These are phyloP conservation scores for Ladona fulva DNA, from an alignment of 1,140 invertebrate species.

Conservation along the genomic window DNA sequence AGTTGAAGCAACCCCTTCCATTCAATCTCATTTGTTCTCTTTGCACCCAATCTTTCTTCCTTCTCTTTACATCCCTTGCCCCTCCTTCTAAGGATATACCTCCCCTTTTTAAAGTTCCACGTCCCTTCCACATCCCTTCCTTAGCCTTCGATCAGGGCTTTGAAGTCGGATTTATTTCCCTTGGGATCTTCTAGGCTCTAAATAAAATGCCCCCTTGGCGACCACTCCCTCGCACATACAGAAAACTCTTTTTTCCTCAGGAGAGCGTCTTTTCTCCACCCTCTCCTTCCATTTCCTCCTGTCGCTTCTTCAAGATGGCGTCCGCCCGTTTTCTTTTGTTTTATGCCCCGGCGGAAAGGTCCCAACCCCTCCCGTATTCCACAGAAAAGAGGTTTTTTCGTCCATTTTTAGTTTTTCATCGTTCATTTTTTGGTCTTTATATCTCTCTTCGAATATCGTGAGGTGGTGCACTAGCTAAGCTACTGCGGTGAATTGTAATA, in stretches of 20 bases:
- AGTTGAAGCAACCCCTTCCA: no score
- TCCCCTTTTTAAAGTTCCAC: background rate
- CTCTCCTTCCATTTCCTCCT: background rate
- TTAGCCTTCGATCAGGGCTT: background rate
- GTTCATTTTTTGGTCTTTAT: no score
- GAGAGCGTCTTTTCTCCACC: background rate
- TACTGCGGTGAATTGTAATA: no score
- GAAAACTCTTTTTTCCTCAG: background rate
- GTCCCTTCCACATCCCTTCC: background rate
- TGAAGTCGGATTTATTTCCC: constrained; percentile 1
- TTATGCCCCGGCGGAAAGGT: background rate
- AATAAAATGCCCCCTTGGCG: background rate
- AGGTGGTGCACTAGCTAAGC: no score
- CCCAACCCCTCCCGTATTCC: background rate
- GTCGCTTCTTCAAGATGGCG: background rate
- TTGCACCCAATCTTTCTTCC: background rate
- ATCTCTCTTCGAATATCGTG: no score
- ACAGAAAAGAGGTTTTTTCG: no score
- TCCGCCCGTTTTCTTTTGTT: background rate
- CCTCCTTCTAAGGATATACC: background rate
- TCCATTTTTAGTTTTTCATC: no score
- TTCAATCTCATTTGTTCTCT: no score
- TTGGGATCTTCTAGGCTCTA: background rate
- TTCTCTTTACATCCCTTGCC: background rate
- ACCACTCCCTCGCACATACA: background rate